These are phyloP conservation scores for Dynastes grantii DNA, from an alignment of 2,888 invertebrate genomes.

Conservation along the genomic window DNA sequence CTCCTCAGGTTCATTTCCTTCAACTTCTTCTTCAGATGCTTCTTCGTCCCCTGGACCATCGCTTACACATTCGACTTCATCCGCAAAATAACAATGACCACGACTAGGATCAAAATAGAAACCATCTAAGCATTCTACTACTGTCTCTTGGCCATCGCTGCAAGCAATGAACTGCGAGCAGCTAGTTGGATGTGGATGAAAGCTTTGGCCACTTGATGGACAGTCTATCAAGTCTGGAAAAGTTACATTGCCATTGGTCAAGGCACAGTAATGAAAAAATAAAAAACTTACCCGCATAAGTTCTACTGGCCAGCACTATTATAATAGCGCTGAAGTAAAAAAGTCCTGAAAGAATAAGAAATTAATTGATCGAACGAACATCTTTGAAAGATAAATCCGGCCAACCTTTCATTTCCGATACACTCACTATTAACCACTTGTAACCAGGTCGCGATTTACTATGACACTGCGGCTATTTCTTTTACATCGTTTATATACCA, in stretches of 20 bases:
- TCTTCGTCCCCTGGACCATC: background rate
- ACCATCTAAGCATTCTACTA: slow-evolving; percentile 21
- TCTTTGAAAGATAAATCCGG: background rate
- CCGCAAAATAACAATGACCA: slow-evolving; percentile 30
- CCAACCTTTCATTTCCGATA: slow-evolving; percentile 37
- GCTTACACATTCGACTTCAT: slow-evolving; percentile 24
- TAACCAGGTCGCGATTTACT: background rate
- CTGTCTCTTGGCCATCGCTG: background rate
- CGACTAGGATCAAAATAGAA: slow-evolving; percentile 18
- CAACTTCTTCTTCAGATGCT: background rate
- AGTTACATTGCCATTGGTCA: background rate
- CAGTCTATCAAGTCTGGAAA: slow-evolving; percentile 24
- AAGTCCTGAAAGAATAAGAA: slow-evolving; percentile 29
- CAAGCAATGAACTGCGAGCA: slow-evolving; percentile 41
- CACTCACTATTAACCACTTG: background rate
- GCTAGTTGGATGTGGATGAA: slow-evolving; percentile 34
- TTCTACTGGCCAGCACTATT: background rate
- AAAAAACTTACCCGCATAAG: background rate
- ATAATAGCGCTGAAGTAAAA: slow-evolving; percentile 15
- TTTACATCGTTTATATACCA: background rate
- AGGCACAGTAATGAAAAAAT: no score
- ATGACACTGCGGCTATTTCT: background rate
- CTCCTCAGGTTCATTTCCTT: background rate
- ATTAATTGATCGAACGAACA: background rate
- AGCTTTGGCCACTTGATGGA: slow-evolving; percentile 23